Evolutionary conservation across 1,140 invertebrate genomes (phyloP).

Genomic region (Aphelenchoides fujianensis): DNA sequence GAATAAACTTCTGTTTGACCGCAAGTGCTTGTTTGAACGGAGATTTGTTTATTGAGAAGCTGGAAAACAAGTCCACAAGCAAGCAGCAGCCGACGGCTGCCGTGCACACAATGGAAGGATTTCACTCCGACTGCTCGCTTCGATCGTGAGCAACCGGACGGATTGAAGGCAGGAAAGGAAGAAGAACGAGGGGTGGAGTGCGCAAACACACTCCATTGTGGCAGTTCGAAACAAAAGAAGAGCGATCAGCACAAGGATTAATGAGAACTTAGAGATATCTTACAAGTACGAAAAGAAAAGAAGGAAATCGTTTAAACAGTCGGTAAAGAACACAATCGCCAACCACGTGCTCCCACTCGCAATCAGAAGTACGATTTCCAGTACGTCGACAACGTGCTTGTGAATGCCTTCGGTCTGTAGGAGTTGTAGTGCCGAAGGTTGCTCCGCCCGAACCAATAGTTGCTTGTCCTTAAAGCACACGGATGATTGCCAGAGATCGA

Average conservation of each 20-base stretch:
- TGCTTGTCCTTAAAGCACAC: slow-evolving; percentile 41
- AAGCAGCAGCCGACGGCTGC: no score
- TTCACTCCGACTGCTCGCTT: no score
- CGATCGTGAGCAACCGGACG: not conserved
- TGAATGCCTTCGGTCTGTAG: slow-evolving; percentile 45
- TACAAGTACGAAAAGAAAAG: not conserved
- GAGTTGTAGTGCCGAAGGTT: slow-evolving; percentile 50
- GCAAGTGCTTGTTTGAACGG: no score
- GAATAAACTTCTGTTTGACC: no score
- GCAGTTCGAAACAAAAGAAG: not conserved
- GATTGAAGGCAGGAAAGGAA: not conserved
- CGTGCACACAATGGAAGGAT: no score
- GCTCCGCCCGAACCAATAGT: slow-evolving; percentile 43
- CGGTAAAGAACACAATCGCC: no score
- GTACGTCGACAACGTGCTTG: slow-evolving; percentile 40
- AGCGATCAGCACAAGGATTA: no score
- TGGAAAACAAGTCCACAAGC: no score
- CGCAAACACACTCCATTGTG: not conserved
- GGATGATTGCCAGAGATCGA: not conserved
- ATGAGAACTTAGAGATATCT: no score
- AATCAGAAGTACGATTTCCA: slow-evolving; percentile 45
- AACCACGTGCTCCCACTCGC: no score
- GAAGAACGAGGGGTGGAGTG: not conserved
- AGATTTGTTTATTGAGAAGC: no score
- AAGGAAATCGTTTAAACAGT: not conserved